These are phyloP conservation scores for Actinernus sp. DNA, from an alignment of 92 coral and sea anemone genomes.

Conservation along the genomic window DNA sequence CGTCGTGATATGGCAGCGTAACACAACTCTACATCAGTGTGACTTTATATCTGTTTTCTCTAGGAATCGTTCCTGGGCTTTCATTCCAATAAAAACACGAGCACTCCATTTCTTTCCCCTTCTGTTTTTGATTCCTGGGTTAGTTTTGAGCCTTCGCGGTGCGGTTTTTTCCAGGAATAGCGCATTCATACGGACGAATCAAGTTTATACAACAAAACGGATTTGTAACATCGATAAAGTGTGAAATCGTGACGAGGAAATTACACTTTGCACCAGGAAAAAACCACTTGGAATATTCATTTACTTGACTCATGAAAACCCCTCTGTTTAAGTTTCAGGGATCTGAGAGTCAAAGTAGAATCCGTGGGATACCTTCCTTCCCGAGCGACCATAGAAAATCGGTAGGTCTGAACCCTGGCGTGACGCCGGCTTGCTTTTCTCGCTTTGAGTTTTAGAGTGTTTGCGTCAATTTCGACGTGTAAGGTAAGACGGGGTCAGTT, in stretches of 20 bases:
- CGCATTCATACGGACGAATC: conserved; percentile 31
- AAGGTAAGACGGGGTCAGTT: not conserved
- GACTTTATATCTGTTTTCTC: conserved; percentile 30
- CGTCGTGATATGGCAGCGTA: not conserved
- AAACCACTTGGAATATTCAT: too few species aligned
- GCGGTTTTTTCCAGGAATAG: conserved; percentile 16
- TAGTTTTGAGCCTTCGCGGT: not conserved
- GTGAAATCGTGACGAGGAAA: conserved; percentile 1
- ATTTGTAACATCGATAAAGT: not conserved
- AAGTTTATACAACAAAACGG: not conserved
- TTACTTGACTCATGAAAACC: too few species aligned
- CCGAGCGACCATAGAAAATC: conserved; percentile 2
- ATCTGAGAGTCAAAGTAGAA: conserved; percentile 12
- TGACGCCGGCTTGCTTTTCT: conserved; percentile 6
- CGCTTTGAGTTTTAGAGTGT: not conserved
- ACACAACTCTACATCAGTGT: not conserved
- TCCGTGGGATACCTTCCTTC: conserved; percentile 10
- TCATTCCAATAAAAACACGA: conserved; percentile 2
- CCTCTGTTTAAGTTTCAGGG: conserved; percentile 7
- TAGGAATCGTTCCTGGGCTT: not conserved
- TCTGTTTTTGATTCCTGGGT: conserved; percentile 5
- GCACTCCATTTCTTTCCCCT: conserved; percentile 5
- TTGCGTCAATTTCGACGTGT: not conserved
- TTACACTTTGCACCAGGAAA: too few species aligned
- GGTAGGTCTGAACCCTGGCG: conserved; percentile 24